A percentile compares a stretch with the other conserved stretches of the same genome.
Evolutionary conservation across 1,140 invertebrate genomes (phyloP).

Genomic region (Adoxophyes honmai): DNA sequence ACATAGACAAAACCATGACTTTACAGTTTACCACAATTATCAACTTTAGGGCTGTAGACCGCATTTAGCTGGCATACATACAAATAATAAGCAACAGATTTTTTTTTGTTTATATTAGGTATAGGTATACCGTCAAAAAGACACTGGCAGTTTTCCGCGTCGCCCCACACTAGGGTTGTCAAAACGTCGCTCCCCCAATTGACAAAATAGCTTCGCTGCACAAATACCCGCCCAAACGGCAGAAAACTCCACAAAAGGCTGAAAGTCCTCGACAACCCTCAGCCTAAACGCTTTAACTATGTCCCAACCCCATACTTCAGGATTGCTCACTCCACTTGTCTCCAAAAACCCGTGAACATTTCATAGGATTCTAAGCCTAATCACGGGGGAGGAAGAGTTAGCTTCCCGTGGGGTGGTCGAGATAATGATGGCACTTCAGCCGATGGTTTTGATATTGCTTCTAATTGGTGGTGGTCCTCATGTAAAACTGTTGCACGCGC

Average conservation of each 20-base stretch:
- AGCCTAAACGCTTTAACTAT: slow-evolving; percentile 75
- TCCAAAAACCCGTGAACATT: slow-evolving; percentile 69
- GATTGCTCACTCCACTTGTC: slow-evolving; percentile 75
- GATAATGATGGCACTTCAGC: slow-evolving; percentile 75
- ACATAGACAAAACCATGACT: no score
- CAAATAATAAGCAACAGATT: no score
- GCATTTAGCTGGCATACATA: no score
- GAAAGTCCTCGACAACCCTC: slow-evolving; percentile 59
- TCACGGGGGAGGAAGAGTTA: slow-evolving; percentile 41
- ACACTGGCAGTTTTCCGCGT: slow-evolving; percentile 40
- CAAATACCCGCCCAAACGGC: slow-evolving; percentile 62
- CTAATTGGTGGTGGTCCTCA: slow-evolving; percentile 70
- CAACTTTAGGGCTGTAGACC: neutral
- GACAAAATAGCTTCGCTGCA: slow-evolving; percentile 68
- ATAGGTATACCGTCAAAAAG: neutral
- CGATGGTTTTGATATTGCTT: slow-evolving; percentile 69
- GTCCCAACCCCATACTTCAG: slow-evolving; percentile 69
- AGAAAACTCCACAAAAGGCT: slow-evolving; percentile 71
- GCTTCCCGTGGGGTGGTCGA: slow-evolving; percentile 39
- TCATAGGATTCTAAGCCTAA: slow-evolving; percentile 57
- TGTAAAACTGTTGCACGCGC: slow-evolving; percentile 73
- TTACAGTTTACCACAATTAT: no score
- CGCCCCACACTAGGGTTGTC: slow-evolving; percentile 40
- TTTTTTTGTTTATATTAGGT: neutral
- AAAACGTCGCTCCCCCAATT: slow-evolving; percentile 63